A percentile compares a stretch with the other conserved stretches of the same genome.
Evolutionary conservation across 2,113 vertebrate species (phyloP).

Genomic region (Silurus meridionalis): DNA sequence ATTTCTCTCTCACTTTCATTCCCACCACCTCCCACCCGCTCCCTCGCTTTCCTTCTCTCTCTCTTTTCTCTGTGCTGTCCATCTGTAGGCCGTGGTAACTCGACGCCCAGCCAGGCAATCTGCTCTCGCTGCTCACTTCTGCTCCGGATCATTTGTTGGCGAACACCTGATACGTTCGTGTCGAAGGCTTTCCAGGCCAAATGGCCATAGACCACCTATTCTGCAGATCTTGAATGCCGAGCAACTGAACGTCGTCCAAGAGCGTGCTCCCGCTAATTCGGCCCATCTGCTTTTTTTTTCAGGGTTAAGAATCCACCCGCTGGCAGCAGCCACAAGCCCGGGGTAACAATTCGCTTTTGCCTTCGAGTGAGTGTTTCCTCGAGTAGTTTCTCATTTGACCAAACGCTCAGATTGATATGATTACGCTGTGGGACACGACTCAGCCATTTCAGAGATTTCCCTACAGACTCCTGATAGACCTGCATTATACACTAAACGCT

Average conservation of each 20-base stretch:
- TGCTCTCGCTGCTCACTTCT: constrained; percentile 65
- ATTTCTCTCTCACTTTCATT: constrained; percentile 7
- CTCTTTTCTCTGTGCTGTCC: constrained; percentile 29
- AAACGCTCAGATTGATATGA: not conserved
- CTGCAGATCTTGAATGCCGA: constrained; percentile 68
- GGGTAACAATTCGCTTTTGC: constrained; percentile 54
- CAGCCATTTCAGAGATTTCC: not conserved
- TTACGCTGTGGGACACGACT: not conserved
- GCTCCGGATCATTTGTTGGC: constrained; percentile 74
- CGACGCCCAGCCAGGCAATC: constrained; percentile 60
- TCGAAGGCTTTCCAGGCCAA: constrained; percentile 71
- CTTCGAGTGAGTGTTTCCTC: constrained; percentile 5
- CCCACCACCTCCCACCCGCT: constrained; percentile 5
- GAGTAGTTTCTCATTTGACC: not conserved
- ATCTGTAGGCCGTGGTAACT: constrained; percentile 55
- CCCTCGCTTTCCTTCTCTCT: constrained; percentile 23
- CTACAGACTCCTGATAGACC: not conserved
- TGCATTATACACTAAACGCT: too few species aligned
- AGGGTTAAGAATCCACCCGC: constrained; percentile 64
- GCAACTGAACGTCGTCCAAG: constrained; percentile 70
- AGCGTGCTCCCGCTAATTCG: constrained; percentile 73
- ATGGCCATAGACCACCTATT: constrained; percentile 77
- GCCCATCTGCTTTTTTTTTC: constrained; percentile 71
- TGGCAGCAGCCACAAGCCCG: constrained; percentile 53
- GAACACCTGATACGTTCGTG: constrained; percentile 76